Conservation (phyloP, 2,113 vertebrate genomes). For the Turnix velox region DNA sequence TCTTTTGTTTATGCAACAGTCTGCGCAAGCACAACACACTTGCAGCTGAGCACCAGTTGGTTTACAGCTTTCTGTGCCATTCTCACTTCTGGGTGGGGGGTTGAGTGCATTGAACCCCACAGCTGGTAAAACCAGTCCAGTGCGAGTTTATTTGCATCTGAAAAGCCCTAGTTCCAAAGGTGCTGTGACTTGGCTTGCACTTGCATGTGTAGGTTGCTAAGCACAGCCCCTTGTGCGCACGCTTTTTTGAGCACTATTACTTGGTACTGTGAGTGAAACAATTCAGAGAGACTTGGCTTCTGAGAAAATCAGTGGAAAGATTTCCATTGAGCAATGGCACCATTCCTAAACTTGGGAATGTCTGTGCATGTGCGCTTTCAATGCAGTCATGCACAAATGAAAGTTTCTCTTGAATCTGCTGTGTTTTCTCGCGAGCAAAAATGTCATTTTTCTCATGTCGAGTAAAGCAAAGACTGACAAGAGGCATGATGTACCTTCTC, state of each 20-base stretch:
- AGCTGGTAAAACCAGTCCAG: slow-evolving; percentile 53
- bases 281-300: not conserved
- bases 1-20: slow-evolving; percentile 59
- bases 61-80: slow-evolving; percentile 52
- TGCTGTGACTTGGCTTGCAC: slow-evolving; percentile 38
- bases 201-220: slow-evolving; percentile 39
- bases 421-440: not conserved
- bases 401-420: not conserved
- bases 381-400: fast-evolving
- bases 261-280: not conserved
- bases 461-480: not conserved
- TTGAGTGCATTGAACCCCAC: slow-evolving; percentile 51
- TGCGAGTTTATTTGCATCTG: slow-evolving; percentile 34
- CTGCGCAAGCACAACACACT: slow-evolving; percentile 48
- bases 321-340: fast-evolving
- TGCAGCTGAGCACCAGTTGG: slow-evolving; percentile 63
- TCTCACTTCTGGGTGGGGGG: slow-evolving; percentile 48
- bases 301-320: not conserved
- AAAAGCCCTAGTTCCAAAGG: slow-evolving; percentile 25
- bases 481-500: not conserved
- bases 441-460: not conserved
- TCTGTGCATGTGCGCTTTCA: not conserved
- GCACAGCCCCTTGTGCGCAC: not conserved
- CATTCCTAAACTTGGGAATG: fast-evolving
- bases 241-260: not conserved